Evolutionary conservation across 2,797 vertebrate species (phyloP).

Genomic region (Sphenodon punctatus): DNA sequence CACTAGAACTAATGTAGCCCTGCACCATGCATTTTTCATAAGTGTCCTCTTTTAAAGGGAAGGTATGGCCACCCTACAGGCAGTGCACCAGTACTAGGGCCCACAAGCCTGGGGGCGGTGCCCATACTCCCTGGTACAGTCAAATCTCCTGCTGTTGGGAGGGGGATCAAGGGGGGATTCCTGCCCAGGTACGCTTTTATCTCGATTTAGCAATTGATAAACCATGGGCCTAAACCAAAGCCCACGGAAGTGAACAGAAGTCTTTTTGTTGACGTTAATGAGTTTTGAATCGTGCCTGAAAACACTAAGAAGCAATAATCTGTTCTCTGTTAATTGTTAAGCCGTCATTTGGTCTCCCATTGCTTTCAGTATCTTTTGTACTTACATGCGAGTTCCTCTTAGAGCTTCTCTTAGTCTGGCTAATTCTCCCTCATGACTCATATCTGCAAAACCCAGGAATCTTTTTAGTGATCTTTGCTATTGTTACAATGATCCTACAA

Average conservation of each 20-base stretch:
- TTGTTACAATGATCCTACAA: slow-evolving; percentile 6
- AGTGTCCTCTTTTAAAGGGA: too few relatives aligned
- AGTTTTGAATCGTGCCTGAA: not conserved
- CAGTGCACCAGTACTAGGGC: too few relatives aligned
- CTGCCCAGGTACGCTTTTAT: not conserved
- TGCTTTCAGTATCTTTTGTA: not conserved
- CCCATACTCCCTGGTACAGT: too few relatives aligned
- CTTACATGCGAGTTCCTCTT: not conserved
- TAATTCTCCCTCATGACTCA: not conserved
- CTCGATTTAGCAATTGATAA: not conserved
- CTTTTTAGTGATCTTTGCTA: not conserved
- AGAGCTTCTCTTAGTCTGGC: not conserved
- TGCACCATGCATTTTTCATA: too few relatives aligned
- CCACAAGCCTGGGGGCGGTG: too few relatives aligned
- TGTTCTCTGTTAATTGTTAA: slow-evolving; percentile 12
- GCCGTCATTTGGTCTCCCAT: not conserved
- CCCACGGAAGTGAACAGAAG: not conserved
- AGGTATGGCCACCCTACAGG: too few relatives aligned
- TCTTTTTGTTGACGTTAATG: not conserved
- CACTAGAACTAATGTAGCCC: too few relatives aligned
- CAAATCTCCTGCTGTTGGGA: too few relatives aligned
- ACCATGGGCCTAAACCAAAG: not conserved
- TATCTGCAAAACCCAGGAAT: not conserved
- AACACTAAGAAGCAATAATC: not conserved
- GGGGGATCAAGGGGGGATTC: too few relatives aligned